Evolutionary conservation across 2,888 invertebrate genomes (phyloP).

Genomic region (Drosophila atripex): DNA sequence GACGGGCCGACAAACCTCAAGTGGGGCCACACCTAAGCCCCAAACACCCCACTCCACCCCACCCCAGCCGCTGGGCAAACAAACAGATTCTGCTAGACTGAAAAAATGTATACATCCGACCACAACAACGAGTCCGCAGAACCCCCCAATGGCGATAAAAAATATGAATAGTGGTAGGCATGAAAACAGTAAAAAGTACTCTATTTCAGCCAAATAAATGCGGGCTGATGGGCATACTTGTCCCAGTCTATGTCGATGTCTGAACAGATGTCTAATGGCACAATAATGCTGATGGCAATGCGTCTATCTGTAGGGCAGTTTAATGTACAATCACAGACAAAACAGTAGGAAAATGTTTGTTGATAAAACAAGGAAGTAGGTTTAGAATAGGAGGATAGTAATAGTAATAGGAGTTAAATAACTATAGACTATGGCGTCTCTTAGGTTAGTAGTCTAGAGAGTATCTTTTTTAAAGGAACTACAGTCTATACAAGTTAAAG

Average conservation of each 20-base stretch:
- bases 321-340: constrained; percentile 38
- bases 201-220: constrained; percentile 48
- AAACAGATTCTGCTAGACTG: constrained; percentile 62
- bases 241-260: constrained; percentile 1
- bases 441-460: too few relatives aligned
- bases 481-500: too few relatives aligned
- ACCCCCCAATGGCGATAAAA: constrained; percentile 30
- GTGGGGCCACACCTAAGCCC: constrained; percentile 51
- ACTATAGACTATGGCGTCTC: not conserved
- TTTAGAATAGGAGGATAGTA: not conserved
- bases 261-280: constrained; percentile 64
- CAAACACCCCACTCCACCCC: constrained; percentile 13
- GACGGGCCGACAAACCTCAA: constrained; percentile 69
- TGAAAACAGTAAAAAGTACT: constrained; percentile 57
- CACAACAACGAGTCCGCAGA: constrained; percentile 5
- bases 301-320: constrained; percentile 34
- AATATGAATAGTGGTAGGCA: constrained; percentile 57
- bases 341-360: constrained; percentile 1
- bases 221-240: constrained; percentile 5
- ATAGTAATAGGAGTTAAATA: too few relatives aligned
- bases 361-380: not conserved
- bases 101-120: constrained; percentile 32
- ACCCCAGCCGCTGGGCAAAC: constrained; percentile 43
- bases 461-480: too few relatives aligned
- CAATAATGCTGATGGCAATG: constrained; percentile 57